Percentiles rank a stretch among this genome's conserved stretches.
These are phyloP conservation scores for Orthosia gothica DNA, from an alignment of 2,888 invertebrate genomes.

Conservation along the genomic window DNA sequence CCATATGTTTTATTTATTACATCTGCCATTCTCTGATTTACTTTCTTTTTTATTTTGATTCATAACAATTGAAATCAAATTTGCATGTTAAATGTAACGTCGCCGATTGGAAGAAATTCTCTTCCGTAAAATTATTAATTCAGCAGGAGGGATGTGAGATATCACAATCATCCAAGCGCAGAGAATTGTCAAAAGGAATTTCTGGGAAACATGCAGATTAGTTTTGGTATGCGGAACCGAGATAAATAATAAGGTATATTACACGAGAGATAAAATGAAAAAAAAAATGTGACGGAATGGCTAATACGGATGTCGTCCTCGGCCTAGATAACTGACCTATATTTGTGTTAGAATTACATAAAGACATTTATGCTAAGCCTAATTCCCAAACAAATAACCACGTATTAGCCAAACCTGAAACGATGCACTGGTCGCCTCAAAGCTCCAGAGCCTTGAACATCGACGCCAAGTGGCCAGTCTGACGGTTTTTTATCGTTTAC, in stretches of 20 bases:
- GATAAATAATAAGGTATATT: constrained; percentile 39
- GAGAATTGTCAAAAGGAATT: constrained; percentile 49
- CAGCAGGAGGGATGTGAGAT: constrained; percentile 37
- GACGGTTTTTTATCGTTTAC: too few species aligned
- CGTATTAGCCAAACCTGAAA: not conserved
- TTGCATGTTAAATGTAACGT: constrained; percentile 31
- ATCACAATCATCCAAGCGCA: constrained; percentile 48
- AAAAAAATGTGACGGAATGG: not conserved
- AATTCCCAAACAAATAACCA: not conserved
- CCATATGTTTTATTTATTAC: not conserved
- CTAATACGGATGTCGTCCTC: not conserved
- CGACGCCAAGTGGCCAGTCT: too few species aligned
- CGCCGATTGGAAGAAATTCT: constrained; percentile 33
- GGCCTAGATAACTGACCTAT: constrained; percentile 19
- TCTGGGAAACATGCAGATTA: constrained; percentile 43
- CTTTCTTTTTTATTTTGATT: constrained; percentile 11
- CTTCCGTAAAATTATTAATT: constrained; percentile 45
- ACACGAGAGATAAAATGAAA: constrained; percentile 2
- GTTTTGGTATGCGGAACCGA: constrained; percentile 34
- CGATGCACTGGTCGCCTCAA: too few species aligned
- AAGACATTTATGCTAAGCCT: not conserved
- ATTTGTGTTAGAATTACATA: constrained; percentile 4
- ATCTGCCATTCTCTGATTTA: not conserved
- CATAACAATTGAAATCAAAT: constrained; percentile 1
- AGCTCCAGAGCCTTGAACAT: too few species aligned